Base-by-base conservation (phyloP, 2,888 invertebrate species). In the Melieria omissa region DNA sequence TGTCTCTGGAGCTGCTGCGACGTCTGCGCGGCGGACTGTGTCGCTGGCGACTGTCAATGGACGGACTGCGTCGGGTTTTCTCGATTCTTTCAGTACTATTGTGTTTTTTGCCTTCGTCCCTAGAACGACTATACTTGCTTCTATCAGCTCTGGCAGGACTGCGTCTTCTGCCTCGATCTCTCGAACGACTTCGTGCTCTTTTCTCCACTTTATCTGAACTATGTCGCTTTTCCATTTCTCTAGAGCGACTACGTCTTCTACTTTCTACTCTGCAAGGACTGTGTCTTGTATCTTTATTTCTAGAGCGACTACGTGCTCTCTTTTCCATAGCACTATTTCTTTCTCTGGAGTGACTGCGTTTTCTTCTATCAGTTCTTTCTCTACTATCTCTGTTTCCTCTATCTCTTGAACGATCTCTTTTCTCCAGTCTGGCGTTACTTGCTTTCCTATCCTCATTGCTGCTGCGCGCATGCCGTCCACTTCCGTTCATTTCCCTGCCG, bases 1-100 rank as follows among this genome's bases (percentile, higher is more conserved):
- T 67, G 41, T 73, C 73, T 41, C 46, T 58, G 4, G 75, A 76
- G 42, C 58, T 64, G 3, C 70, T 72, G 7, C 68, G 74, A 29
- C 57, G 63, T 44, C 65, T 61, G 8, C 70, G 68, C 49, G 49
- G 41, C 9, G n/a, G 41, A 8, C 46, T 69, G 46, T 14, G 16
- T 4, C 14, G 54, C 16, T 55, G 10, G 9, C 29, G 46, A 42
- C 46, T 57, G 12, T 65, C 68, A 6, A 10, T 63, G 5, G 70
- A 65, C 14, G 57, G 14, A 65, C 45, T 57, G n/a, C 60, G 58
- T 29, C 57, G 29, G 29, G 2, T 63, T 0, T 5, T 52, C 46
- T 2, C 46, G 55, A 6, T 69, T 52, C 8, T 12, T 62, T 44
- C 45, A 46, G 8, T 29, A 7, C 3, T 29, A 1, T n/a, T 45